phyloP scores from a whole-genome alignment of 2,113 vertebrate genomes.

The Pontoporia blainvillei region DNA sequence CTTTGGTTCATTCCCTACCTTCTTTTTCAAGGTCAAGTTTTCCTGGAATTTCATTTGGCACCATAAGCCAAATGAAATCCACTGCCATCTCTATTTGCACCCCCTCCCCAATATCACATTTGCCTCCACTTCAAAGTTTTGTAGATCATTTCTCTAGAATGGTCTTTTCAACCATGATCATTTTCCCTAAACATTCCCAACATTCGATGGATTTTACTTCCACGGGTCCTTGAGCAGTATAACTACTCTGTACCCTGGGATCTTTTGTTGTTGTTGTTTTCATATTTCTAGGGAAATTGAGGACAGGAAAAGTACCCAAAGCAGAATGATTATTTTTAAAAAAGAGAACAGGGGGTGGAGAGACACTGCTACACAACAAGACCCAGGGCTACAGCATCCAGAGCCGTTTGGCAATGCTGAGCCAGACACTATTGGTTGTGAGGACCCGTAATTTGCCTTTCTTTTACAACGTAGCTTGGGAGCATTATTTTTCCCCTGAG shows the following conservation, averaged over 20 bases:
- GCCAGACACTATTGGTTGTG: background rate
- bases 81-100: background rate
- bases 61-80: background rate
- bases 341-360: background rate
- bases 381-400: background rate
- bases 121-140: background rate
- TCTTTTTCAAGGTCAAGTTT: background rate
- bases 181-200: background rate
- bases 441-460: background rate
- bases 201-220: background rate
- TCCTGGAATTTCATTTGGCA: background rate
- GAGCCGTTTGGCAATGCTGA: background rate
- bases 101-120: background rate
- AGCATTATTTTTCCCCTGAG: background rate
- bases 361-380: background rate
- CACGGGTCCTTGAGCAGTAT: background rate
- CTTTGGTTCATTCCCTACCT: background rate
- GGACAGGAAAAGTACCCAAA: background rate
- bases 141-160: constrained; percentile 8
- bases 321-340: constrained; percentile 6
- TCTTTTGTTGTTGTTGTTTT: constrained; percentile 33
- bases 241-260: background rate
- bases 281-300: constrained; percentile 35
- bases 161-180: background rate
- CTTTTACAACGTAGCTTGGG: background rate